Evolutionary conservation across 2,113 vertebrate species (phyloP).

Genomic region (Xenopus borealis): DNA sequence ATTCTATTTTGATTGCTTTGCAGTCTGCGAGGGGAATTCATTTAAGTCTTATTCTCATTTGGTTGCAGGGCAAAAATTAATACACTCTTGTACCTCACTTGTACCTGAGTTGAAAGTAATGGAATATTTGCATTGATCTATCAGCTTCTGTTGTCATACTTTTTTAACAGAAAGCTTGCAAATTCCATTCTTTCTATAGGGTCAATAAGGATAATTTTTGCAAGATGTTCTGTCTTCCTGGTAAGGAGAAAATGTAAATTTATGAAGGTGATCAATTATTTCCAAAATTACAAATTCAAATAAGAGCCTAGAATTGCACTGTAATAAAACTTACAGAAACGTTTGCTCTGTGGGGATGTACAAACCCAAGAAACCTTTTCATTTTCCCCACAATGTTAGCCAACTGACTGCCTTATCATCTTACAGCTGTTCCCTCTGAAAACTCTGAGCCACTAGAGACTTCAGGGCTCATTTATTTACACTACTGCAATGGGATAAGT

Average conservation of each 20-base stretch:
- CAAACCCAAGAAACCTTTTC: too few relatives aligned
- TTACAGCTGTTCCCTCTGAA: too few relatives aligned
- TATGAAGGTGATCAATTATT: neutral
- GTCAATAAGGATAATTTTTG: constrained; percentile 1
- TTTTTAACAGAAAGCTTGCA: neutral
- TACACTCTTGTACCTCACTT: constrained; percentile 24
- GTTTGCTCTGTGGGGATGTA: too few relatives aligned
- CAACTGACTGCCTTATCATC: too few relatives aligned
- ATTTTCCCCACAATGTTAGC: too few relatives aligned
- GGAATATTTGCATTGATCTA: constrained; percentile 27
- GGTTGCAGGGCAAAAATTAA: constrained; percentile 17
- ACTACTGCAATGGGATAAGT: too few relatives aligned
- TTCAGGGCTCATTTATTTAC: too few relatives aligned
- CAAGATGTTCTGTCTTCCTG: neutral
- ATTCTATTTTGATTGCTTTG: constrained; percentile 21
- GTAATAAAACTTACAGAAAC: too few relatives aligned
- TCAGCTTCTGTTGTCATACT: constrained; percentile 22
- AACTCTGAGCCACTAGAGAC: too few relatives aligned
- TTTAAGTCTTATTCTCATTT: constrained; percentile 24
- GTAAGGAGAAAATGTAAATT: too few relatives aligned
- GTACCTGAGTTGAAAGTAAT: constrained; percentile 23
- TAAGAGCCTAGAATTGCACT: neutral
- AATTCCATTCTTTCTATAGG: constrained; percentile 1
- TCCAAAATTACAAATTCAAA: constrained; percentile 8
- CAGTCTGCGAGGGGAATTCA: constrained; percentile 21